phyloP scores from a whole-genome alignment of 30 jellyfish, hydroid and myxozoan species.

The Cassiopea andromeda region DNA sequence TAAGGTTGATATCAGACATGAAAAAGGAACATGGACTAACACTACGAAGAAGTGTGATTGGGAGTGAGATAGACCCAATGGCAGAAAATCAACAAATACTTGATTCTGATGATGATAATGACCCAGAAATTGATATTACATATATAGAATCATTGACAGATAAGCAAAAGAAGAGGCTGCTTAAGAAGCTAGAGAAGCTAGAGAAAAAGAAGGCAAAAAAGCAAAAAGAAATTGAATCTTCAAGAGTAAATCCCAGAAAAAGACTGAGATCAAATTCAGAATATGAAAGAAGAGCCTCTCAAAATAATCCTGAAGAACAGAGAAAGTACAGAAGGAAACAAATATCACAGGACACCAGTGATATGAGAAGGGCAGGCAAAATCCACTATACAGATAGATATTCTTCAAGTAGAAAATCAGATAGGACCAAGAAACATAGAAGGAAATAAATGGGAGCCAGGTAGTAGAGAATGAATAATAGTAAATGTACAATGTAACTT shows the following conservation, averaged over 20 bases:
- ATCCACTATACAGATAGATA: no score
- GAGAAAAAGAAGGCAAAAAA: constrained; percentile 65
- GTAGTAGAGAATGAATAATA: no score
- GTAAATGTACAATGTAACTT: no score
- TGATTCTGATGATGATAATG: constrained; percentile 91
- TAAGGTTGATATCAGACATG: constrained; percentile 85
- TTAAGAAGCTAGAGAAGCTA: constrained; percentile 73
- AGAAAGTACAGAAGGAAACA: not conserved
- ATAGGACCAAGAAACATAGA: not conserved
- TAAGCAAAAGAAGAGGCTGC: constrained; percentile 80
- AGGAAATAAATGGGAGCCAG: not conserved
- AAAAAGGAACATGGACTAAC: constrained; percentile 90
- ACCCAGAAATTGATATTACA: constrained; percentile 75
- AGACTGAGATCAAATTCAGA: constrained; percentile 28
- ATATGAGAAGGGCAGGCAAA: not conserved
- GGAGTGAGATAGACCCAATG: constrained; percentile 96
- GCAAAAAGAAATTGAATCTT: not conserved
- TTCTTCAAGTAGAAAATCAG: not conserved
- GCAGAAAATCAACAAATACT: constrained; percentile 84
- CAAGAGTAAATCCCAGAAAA: constrained; percentile 3
- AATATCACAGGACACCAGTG: not conserved
- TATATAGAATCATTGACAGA: constrained; percentile 77
- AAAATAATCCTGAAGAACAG: not conserved
- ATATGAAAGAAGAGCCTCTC: constrained; percentile 18
- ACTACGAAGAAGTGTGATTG: constrained; percentile 82